A percentile compares a stretch with the other conserved stretches of the same genome.
These are phyloP conservation scores for Trichopria drosophilae DNA, from an alignment of 2,888 invertebrate species.

Conservation along the genomic window DNA sequence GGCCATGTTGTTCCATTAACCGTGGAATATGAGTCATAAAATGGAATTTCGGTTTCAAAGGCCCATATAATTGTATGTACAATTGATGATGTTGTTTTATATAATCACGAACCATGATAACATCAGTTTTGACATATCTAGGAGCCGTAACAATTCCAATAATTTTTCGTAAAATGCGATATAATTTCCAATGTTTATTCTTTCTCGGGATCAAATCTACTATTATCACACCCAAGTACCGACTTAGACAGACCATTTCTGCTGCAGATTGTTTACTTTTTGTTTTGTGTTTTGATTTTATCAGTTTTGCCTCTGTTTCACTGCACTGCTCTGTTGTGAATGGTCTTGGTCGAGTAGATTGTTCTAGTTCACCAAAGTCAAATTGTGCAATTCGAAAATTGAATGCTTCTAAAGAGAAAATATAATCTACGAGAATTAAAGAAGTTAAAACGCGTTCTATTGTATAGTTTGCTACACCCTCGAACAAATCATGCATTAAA, in stretches of 20 bases:
- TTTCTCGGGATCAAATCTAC: not conserved
- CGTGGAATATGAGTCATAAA: no score
- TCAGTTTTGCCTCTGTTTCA: no score
- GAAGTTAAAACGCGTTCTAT: not conserved
- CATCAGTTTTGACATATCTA: not conserved
- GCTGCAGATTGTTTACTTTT: not conserved
- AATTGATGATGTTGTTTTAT: not conserved
- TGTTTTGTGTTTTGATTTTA: not conserved
- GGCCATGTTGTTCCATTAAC: not conserved
- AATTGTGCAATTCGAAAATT: not conserved
- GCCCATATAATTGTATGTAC: not conserved
- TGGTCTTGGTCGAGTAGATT: not conserved
- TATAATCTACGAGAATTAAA: not conserved
- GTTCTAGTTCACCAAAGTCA: not conserved
- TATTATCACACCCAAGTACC: constrained; percentile 2
- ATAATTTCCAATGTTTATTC: not conserved
- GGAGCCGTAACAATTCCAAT: not conserved
- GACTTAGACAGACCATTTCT: not conserved
- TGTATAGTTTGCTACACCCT: not conserved
- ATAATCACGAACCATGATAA: not conserved
- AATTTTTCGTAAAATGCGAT: not conserved
- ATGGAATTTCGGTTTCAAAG: no score
- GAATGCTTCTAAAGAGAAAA: not conserved
- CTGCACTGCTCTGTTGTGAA: not conserved
- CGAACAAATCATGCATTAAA: not conserved